phyloP scores from a whole-genome alignment of 2,888 invertebrate genomes.

The Platycheirus rosarum region DNA sequence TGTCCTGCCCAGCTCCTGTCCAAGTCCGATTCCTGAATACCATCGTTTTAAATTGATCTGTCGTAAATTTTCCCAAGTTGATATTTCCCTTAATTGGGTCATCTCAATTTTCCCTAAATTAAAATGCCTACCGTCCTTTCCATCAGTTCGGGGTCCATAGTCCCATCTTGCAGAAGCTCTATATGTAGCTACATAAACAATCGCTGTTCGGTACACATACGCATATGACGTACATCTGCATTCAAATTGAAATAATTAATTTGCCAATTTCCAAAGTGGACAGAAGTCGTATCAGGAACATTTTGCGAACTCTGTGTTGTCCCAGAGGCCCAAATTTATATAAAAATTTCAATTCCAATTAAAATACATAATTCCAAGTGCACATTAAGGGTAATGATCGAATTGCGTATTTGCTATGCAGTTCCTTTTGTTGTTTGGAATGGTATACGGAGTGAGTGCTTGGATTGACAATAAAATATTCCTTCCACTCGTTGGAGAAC shows the following conservation, averaged over 20 bases:
- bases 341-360: slow-evolving; percentile 64
- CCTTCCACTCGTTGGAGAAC: slow-evolving; percentile 42
- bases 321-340: slow-evolving; percentile 10
- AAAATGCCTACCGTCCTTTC: slow-evolving; percentile 23
- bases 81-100: slow-evolving; percentile 59
- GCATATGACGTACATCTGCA: slow-evolving; percentile 31
- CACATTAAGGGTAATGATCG: slow-evolving; percentile 69
- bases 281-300: background rate
- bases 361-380: slow-evolving; percentile 61
- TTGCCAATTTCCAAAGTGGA: slow-evolving; percentile 43
- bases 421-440: slow-evolving; percentile 40
- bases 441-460: background rate
- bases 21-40: slow-evolving; percentile 24
- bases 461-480: slow-evolving; percentile 13
- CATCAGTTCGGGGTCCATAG: too few relatives aligned
- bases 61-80: slow-evolving; percentile 5
- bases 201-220: background rate
- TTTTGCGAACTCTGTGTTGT: background rate
- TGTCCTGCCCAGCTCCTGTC: background rate
- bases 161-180: slow-evolving; percentile 24
- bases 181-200: slow-evolving; percentile 4
- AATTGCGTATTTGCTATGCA: slow-evolving; percentile 54
- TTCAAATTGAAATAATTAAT: slow-evolving; percentile 61
- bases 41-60: slow-evolving; percentile 24
- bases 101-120: slow-evolving; percentile 53